These are phyloP conservation scores for Hylaeus anthracinus DNA, from an alignment of 1,140 invertebrate genomes.

Conservation along the genomic window DNA sequence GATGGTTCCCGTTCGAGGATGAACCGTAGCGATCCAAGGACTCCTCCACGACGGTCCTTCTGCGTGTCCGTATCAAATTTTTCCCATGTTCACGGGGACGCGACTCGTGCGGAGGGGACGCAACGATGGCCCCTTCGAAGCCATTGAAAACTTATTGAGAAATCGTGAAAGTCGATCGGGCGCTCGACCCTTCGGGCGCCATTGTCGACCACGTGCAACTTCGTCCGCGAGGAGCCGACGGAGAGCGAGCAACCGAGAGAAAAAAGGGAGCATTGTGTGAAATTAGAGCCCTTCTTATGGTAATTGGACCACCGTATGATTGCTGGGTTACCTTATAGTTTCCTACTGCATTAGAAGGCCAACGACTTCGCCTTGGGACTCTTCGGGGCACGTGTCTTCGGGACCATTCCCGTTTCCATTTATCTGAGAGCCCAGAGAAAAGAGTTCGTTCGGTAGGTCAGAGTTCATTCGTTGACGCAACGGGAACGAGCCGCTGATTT, in stretches of 20 bases:
- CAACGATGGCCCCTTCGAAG: constrained; percentile 33
- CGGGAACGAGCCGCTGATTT: not conserved
- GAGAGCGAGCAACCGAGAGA: constrained; percentile 17
- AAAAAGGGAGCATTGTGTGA: constrained; percentile 71
- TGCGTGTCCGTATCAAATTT: constrained; percentile 55
- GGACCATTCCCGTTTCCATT: constrained; percentile 13
- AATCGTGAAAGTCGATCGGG: constrained; percentile 72
- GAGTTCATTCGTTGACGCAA: no score
- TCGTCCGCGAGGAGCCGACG: constrained; percentile 32
- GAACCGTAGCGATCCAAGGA: constrained; percentile 11
- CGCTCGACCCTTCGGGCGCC: constrained; percentile 43
- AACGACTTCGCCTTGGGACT: constrained; percentile 55
- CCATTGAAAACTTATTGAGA: constrained; percentile 72
- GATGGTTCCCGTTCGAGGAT: constrained; percentile 18
- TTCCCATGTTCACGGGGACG: constrained; percentile 35
- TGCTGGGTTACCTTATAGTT: constrained; percentile 70
- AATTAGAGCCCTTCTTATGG: constrained; percentile 79
- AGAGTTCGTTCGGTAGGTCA: not conserved
- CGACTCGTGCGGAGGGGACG: constrained; percentile 22
- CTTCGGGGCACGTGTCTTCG: constrained; percentile 51
- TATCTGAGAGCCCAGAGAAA: no score
- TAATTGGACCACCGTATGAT: constrained; percentile 78
- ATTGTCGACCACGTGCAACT: constrained; percentile 64
- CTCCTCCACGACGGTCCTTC: constrained; percentile 3
- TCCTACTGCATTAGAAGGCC: constrained; percentile 63